These are phyloP conservation scores for Enteromius fasciolatus DNA, from an alignment of 2,797 vertebrate genomes.

Conservation along the genomic window DNA sequence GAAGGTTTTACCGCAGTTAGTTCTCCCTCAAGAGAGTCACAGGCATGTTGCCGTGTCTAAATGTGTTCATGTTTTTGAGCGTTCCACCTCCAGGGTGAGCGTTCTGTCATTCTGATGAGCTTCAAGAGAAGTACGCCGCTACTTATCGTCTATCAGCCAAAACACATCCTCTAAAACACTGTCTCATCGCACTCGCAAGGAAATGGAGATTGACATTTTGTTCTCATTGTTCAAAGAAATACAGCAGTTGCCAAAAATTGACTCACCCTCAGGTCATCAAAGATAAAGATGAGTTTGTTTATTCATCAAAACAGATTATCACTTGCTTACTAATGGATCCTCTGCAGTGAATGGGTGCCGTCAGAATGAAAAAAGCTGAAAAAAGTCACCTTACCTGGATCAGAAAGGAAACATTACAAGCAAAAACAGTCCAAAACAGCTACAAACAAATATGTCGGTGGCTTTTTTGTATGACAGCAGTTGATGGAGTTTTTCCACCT, in stretches of 20 bases:
- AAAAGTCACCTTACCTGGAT: not conserved
- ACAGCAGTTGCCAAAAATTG: not conserved
- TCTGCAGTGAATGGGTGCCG: not conserved
- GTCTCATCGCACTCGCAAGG: not conserved
- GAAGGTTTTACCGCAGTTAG: not conserved
- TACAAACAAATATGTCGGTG: not conserved
- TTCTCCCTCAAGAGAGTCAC: conserved; percentile 9
- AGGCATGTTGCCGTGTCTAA: not conserved
- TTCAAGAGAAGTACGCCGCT: not conserved
- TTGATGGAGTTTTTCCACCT: not conserved
- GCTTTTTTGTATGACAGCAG: not conserved
- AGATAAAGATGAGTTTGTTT: not conserved
- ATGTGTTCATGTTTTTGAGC: conserved; percentile 14
- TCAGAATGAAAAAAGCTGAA: not conserved
- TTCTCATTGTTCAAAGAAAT: not conserved
- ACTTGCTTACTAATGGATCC: not conserved
- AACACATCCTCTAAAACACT: conserved; percentile 17
- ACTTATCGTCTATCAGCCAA: not conserved
- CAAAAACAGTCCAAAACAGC: not conserved
- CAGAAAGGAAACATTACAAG: not conserved
- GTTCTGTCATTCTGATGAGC: conserved; percentile 6
- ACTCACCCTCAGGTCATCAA: not conserved
- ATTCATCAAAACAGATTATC: not conserved
- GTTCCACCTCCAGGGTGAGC: conserved; percentile 10
- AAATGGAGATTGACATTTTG: not conserved